Percentiles rank a stretch among this genome's conserved stretches.
Conservation (phyloP, 1,140 invertebrate genomes). For the Drosophila watanabei region DNA sequence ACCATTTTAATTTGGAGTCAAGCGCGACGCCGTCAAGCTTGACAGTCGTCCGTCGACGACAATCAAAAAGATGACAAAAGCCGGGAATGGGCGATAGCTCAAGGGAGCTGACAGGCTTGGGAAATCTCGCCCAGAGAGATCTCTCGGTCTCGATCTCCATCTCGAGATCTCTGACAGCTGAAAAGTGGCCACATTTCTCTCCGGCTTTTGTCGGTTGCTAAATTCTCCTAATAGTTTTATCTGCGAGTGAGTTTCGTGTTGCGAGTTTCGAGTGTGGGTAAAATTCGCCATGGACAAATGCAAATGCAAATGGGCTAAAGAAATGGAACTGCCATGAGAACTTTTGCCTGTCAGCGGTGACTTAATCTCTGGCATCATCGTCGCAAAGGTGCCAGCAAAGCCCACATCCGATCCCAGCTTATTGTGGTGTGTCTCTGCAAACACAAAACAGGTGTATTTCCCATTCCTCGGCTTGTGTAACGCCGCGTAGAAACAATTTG, state of each 20-base stretch:
- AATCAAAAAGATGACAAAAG: constrained; percentile 76
- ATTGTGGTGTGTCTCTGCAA: constrained; percentile 6
- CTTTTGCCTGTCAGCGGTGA: constrained; percentile 59
- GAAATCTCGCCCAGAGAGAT: constrained; percentile 50
- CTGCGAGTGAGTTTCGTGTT: constrained; percentile 22
- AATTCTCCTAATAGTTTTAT: constrained; percentile 83
- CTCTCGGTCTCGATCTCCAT: constrained; percentile 5
- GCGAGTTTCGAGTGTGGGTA: constrained; percentile 46
- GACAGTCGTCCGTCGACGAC: constrained; percentile 60
- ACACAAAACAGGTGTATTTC: constrained; percentile 15
- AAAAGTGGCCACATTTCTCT: constrained; percentile 82
- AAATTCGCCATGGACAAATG: constrained; percentile 49
- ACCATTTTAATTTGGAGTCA: constrained; percentile 75
- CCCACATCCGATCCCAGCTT: constrained; percentile 54
- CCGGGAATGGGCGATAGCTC: constrained; percentile 53
- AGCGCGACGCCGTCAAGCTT: constrained; percentile 69
- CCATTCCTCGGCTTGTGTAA: constrained; percentile 31
- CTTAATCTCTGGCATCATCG: constrained; percentile 76
- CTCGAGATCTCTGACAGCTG: constrained; percentile 60
- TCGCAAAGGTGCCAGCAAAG: constrained; percentile 31
- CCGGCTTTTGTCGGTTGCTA: constrained; percentile 76
- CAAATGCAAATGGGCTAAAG: constrained; percentile 72
- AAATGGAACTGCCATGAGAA: constrained; percentile 81
- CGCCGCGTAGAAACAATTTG: constrained; percentile 60
- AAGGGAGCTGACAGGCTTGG: constrained; percentile 73